Conservation (phyloP, 2,888 invertebrate genomes). For the Panzeria rudis region DNA sequence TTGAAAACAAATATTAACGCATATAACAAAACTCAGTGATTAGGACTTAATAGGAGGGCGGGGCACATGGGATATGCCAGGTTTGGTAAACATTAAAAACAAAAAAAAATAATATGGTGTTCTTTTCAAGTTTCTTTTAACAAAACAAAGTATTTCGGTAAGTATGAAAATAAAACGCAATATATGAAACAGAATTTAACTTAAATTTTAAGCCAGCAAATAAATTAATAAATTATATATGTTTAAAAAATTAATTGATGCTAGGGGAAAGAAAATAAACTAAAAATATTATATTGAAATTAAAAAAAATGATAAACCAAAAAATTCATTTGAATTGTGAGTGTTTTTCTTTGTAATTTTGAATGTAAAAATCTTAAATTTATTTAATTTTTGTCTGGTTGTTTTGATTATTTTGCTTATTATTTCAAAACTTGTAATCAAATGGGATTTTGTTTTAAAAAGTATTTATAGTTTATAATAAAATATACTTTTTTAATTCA, state of each 20-base stretch:
- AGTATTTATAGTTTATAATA: conserved; percentile 49
- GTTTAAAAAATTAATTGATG: conserved; percentile 57
- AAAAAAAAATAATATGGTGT: conserved; percentile 72
- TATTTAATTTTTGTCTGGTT: conserved; percentile 28
- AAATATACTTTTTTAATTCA: conserved; percentile 68
- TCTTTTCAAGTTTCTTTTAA: conserved; percentile 55
- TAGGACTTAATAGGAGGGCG: conserved; percentile 43
- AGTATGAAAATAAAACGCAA: conserved; percentile 45
- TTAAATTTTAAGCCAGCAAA: conserved; percentile 67
- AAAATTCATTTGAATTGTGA: conserved; percentile 55
- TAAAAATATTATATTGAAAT: conserved; percentile 26
- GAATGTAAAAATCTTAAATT: conserved; percentile 54
- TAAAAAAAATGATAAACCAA: conserved; percentile 58
- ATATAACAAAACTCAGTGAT: conserved; percentile 67
- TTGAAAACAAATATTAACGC: conserved; percentile 67
- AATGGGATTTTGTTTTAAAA: conserved; percentile 61
- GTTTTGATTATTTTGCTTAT: conserved; percentile 25
- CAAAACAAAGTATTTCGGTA: conserved; percentile 73
- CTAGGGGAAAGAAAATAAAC: conserved; percentile 56
- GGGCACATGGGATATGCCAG: conserved; percentile 55
- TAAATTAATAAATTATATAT: conserved; percentile 50
- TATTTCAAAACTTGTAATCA: conserved; percentile 62
- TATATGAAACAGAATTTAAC: conserved; percentile 47
- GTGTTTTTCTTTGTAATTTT: conserved; percentile 56
- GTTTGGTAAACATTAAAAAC: conserved; percentile 33